phyloP scores from a whole-genome alignment of 2,113 vertebrate genomes.

The Grallaria varia region DNA sequence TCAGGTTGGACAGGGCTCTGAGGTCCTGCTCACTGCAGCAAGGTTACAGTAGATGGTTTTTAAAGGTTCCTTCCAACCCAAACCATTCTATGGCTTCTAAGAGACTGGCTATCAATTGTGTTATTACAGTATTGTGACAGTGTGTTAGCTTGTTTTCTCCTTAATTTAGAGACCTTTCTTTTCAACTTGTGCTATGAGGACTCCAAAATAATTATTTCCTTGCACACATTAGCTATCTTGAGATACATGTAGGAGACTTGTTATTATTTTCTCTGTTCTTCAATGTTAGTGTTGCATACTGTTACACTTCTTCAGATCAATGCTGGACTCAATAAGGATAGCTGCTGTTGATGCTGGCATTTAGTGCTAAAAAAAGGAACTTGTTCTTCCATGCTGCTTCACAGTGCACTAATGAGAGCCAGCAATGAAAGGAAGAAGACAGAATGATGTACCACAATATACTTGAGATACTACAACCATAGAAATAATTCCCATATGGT shows the following conservation, averaged over 20 bases:
- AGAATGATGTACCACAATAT: neutral
- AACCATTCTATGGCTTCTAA: neutral
- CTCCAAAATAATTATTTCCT: neutral
- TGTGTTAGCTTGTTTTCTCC: neutral
- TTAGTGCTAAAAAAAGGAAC: neutral
- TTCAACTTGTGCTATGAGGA: neutral
- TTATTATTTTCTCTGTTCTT: neutral
- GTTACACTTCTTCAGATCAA: neutral
- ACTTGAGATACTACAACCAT: neutral
- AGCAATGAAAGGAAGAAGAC: neutral
- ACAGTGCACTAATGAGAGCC: neutral
- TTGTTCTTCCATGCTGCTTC: neutral
- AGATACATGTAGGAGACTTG: neutral
- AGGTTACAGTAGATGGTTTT: neutral
- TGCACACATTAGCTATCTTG: neutral
- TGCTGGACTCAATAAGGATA: neutral
- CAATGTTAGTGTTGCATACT: neutral
- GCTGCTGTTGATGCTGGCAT: neutral
- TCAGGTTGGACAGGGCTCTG: neutral
- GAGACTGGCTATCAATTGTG: neutral
- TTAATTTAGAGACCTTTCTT: neutral
- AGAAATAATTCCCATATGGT: neutral
- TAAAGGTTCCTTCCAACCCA: neutral
- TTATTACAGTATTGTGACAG: neutral
- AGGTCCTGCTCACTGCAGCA: neutral